Base-by-base conservation (phyloP, 2,888 invertebrate species). In the Elgonia sp. region DNA sequence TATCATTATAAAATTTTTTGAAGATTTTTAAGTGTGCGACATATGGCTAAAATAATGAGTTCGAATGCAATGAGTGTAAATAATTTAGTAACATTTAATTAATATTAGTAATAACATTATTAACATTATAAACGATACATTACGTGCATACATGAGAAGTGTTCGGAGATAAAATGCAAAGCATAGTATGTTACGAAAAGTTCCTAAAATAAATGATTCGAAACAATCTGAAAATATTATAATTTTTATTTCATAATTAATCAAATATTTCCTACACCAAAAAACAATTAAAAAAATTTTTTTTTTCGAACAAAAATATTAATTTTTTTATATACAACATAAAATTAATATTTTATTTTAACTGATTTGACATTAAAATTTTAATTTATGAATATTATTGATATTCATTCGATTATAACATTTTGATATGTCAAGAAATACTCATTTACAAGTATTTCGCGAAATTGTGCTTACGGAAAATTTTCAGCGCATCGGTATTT, bases 401-500 rank as follows among this genome's bases (percentile, higher is more conserved):
- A 29, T 29, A 29, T 29, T 29, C 5, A 3, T 29, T 29, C 29
- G 3, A 29, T 29, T 1, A 29, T 3, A 29, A 29, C 29, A 16
- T 40, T 65, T 40, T 18, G 18, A 37, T 55, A 5, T 55, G 75
- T 57, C 6, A 42, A 84, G 70, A 50, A 79, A 50, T 39, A 21
- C 70, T 70, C 70, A 37, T 83, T 63, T 63, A 70, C 84, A 21
- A 72, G 73, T 84, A 62, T 53, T 42, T 50, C 62, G 70, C 14
- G 40, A 81, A 86, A 86, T 55, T 37, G 50, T 53, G 77, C 77
- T 87, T 82, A 79, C 77, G 42, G 62, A 53, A 69, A 69, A 82
- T 85, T 89, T 84, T 42, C 79, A 75, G 67, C 75, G 77, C 91
- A 93, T 94, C 92, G 92, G 92, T 93, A 94, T 94, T 94, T 94